Percentiles rank a stretch among this genome's conserved stretches.
These are phyloP conservation scores for Upupa epops DNA, from an alignment of 2,113 vertebrate genomes.

Conservation along the genomic window DNA sequence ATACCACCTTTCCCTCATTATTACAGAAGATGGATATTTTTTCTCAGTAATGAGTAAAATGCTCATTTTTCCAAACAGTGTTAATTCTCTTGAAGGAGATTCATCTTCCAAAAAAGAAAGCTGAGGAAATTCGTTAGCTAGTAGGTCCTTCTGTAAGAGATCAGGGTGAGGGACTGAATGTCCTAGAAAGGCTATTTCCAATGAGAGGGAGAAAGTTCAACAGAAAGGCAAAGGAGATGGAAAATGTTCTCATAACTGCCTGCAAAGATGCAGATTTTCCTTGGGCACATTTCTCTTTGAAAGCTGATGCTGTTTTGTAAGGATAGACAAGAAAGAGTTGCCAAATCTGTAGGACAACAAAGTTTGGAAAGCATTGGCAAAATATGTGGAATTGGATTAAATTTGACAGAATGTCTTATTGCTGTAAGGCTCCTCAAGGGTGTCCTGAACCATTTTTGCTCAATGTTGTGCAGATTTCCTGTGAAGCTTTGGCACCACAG, in stretches of 20 bases:
- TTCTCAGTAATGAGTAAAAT: neutral
- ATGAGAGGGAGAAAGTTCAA: neutral
- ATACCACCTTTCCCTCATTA: neutral
- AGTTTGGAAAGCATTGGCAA: conserved; percentile 45
- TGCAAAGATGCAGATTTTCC: conserved; percentile 53
- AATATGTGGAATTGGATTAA: conserved; percentile 64
- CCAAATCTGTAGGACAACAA: conserved; percentile 54
- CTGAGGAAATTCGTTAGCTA: neutral
- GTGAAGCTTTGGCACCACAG: neutral
- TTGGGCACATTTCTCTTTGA: conserved; percentile 53
- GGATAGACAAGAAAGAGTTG: conserved; percentile 49
- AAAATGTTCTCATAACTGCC: conserved; percentile 42
- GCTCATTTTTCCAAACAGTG: neutral
- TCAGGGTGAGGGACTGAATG: neutral
- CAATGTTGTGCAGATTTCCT: neutral
- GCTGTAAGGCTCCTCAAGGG: conserved; percentile 45
- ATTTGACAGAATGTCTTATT: conserved; percentile 64
- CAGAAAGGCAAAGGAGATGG: conserved; percentile 36
- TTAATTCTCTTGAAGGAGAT: neutral
- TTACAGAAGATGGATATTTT: neutral
- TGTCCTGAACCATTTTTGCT: conserved; percentile 43
- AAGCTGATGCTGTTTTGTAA: conserved; percentile 61
- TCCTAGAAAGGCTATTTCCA: neutral
- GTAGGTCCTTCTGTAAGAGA: neutral
- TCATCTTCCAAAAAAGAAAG: neutral